Percentiles rank a stretch among this genome's conserved stretches.
phyloP scores from a whole-genome alignment of 2,888 invertebrate genomes.

The Dryocosmus kuriphilus region DNA sequence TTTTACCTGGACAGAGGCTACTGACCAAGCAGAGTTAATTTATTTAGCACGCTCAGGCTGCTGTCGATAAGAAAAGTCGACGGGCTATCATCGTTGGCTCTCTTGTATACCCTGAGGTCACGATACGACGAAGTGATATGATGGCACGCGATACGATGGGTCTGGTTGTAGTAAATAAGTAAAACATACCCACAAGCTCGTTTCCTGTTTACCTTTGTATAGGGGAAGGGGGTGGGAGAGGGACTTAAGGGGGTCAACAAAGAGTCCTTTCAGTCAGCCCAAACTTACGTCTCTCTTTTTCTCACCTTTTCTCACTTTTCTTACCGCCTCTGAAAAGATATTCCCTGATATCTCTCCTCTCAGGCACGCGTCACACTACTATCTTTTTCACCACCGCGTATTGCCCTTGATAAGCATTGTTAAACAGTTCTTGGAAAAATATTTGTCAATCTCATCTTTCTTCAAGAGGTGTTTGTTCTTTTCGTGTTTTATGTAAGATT shows the following conservation, averaged over 20 bases:
- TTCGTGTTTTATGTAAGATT: no score
- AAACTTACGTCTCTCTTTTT: slow-evolving; percentile 42
- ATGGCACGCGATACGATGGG: slow-evolving; percentile 37
- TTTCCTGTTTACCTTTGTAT: slow-evolving; percentile 46
- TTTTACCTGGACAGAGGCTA: neutral
- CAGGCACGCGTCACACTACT: slow-evolving; percentile 16
- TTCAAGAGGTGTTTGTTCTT: no score
- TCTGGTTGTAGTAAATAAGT: slow-evolving; percentile 2
- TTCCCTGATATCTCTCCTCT: slow-evolving; percentile 40
- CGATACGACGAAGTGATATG: slow-evolving; percentile 42
- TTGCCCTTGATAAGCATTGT: neutral
- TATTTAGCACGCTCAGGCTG: slow-evolving; percentile 4
- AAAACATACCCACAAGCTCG: slow-evolving; percentile 12
- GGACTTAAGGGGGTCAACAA: slow-evolving; percentile 59
- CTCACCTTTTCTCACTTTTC: slow-evolving; percentile 39
- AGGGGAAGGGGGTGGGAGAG: slow-evolving; percentile 37
- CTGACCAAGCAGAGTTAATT: slow-evolving; percentile 15
- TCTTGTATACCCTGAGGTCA: slow-evolving; percentile 39
- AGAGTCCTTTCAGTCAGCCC: slow-evolving; percentile 64
- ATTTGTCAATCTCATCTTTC: no score
- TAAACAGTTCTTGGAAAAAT: slow-evolving; percentile 6
- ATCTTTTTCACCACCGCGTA: neutral
- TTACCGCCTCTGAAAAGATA: slow-evolving; percentile 2
- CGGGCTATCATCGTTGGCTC: slow-evolving; percentile 26
- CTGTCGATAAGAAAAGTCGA: slow-evolving; percentile 29